Conservation (phyloP, 35 echinoderm and acorn worm species). For the Hemicentrotus pulcherrimus region DNA sequence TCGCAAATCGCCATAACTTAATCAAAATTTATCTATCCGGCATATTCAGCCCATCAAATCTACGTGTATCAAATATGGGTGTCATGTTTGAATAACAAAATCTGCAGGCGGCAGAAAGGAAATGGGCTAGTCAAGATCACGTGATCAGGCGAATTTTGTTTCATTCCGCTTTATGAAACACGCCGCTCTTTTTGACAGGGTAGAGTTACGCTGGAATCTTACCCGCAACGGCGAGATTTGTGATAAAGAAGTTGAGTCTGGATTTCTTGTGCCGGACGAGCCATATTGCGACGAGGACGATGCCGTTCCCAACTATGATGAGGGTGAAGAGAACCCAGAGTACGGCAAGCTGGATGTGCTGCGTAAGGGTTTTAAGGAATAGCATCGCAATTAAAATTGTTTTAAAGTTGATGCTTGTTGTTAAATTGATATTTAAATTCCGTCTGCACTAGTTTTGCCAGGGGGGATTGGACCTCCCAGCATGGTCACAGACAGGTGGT, state of each 20-base stretch:
- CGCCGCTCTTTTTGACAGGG: background rate
- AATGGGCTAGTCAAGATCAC: conserved; percentile 46
- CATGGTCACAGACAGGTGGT: too few species aligned
- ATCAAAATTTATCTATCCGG: background rate
- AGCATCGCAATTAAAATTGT: background rate
- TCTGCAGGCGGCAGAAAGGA: background rate
- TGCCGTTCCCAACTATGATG: conserved; percentile 75
- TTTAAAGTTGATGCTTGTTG: background rate
- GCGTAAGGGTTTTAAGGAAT: background rate
- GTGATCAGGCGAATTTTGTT: conserved; percentile 33
- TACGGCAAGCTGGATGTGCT: conserved; percentile 73
- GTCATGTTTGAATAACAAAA: background rate
- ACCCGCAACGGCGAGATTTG: conserved; percentile 88
- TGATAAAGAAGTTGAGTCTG: conserved; percentile 91
- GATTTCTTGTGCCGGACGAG: conserved; percentile 91
- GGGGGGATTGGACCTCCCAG: too few species aligned
- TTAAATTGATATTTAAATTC: too few species aligned
- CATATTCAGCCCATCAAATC: background rate
- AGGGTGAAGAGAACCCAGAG: conserved; percentile 78
- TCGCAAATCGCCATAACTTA: background rate
- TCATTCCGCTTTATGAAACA: background rate
- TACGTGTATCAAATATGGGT: background rate
- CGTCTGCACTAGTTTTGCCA: too few species aligned
- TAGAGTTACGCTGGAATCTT: background rate
- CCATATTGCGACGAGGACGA: conserved; percentile 72